A percentile compares a stretch with the other conserved stretches of the same genome.
Conservation (phyloP, 2,888 invertebrate species). For the Xestia xanthographa region DNA sequence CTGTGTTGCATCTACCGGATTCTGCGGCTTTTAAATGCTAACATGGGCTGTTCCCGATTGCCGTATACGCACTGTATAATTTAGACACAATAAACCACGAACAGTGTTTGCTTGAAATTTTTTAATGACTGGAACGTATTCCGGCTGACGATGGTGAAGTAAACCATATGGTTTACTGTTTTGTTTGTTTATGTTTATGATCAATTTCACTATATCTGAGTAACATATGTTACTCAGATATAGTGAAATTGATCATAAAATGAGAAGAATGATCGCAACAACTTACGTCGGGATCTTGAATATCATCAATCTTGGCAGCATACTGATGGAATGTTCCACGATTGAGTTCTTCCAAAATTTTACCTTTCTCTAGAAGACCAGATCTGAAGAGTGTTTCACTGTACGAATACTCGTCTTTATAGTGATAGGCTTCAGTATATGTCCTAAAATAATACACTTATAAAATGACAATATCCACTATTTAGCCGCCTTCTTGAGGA, state of each 20-base stretch:
- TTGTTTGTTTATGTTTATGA: no score
- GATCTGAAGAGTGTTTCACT: conserved; percentile 79
- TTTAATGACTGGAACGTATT: no score
- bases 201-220: no score
- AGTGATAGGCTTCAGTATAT: conserved; percentile 78
- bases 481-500: background rate
- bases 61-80: no score
- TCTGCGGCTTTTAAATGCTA: no score
- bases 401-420: conserved; percentile 75
- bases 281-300: conserved; percentile 81
- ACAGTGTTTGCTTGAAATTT: background rate
- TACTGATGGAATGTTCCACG: conserved; percentile 81
- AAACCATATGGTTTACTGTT: no score
- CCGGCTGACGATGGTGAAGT: no score
- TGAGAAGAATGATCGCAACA: background rate
- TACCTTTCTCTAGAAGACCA: conserved; percentile 76
- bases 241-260: background rate
- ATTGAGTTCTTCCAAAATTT: conserved; percentile 80
- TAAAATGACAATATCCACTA: background rate
- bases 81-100: background rate
- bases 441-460: conserved; percentile 69
- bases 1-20: no score
- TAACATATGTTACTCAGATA: no score
- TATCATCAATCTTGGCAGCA: conserved; percentile 80
- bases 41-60: no score